phyloP scores from a whole-genome alignment of 2,797 vertebrate genomes.

The Melanogrammus aeglefinus region DNA sequence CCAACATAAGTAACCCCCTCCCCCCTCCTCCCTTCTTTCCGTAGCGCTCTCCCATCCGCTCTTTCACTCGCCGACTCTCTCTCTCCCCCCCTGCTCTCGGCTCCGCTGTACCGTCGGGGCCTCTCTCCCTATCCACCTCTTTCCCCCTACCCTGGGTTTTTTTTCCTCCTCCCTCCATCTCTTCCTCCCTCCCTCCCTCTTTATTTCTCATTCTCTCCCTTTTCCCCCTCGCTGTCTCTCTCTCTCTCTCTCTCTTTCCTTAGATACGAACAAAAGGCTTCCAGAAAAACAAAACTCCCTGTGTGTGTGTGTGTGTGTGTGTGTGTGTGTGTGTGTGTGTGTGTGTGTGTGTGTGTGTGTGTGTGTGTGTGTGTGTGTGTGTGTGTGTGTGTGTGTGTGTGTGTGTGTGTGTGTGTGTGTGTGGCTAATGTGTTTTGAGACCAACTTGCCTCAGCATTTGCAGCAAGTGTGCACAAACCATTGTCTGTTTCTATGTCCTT shows the following conservation, averaged over 20 bases:
- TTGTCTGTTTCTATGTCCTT: conserved; percentile 50
- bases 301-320: conserved; percentile 50
- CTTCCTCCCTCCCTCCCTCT: conserved; percentile 23
- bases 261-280: conserved; percentile 72
- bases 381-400: conserved; percentile 20
- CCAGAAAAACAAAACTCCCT: conserved; percentile 58
- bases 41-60: conserved; percentile 64
- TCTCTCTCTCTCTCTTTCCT: conserved; percentile 49
- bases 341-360: conserved; percentile 30
- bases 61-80: conserved; percentile 48
- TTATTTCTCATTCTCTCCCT: background rate
- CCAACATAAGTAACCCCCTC: conserved; percentile 59
- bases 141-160: conserved; percentile 59
- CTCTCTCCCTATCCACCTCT: conserved; percentile 16
- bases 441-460: conserved; percentile 64
- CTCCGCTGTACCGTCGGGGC: conserved; percentile 10
- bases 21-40: conserved; percentile 47
- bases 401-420: background rate
- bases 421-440: conserved; percentile 51
- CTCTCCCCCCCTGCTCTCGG: conserved; percentile 27
- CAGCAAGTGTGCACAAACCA: conserved; percentile 51
- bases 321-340: conserved; percentile 28
- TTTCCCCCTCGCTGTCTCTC: conserved; percentile 30
- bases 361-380: background rate
- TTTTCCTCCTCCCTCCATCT: conserved; percentile 38